A percentile compares a stretch with the other conserved stretches of the same genome.
Conservation (phyloP, 2,797 vertebrate species). For the Enteromius afrohamiltoni region DNA sequence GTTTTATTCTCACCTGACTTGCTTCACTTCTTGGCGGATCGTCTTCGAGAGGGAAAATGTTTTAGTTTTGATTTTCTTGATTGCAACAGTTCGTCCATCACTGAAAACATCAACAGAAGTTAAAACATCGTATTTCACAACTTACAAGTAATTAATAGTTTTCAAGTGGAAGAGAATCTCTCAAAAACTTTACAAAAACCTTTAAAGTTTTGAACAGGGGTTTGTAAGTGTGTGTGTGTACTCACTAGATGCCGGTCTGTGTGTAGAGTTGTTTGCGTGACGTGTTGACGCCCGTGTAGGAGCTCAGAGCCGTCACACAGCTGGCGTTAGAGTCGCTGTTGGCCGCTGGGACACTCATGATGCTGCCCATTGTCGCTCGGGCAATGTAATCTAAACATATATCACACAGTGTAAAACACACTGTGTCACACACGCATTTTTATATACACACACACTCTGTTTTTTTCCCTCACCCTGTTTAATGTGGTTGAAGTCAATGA, state of each 20-base stretch:
- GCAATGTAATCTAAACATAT: constrained; percentile 64
- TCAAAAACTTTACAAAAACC: no score
- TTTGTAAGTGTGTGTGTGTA: constrained; percentile 5
- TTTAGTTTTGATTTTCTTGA: constrained; percentile 85
- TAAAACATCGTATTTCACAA: neutral
- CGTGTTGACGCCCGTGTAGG: constrained; percentile 68
- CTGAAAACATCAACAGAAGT: constrained; percentile 65
- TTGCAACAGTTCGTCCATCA: constrained; percentile 82
- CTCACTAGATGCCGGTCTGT: constrained; percentile 78
- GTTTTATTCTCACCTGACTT: constrained; percentile 78
- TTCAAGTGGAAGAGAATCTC: no score
- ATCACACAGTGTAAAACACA: neutral
- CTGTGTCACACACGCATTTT: neutral
- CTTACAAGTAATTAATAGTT: neutral
- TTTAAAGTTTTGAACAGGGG: no score
- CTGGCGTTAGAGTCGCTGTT: constrained; percentile 78
- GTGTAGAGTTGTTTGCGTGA: constrained; percentile 77
- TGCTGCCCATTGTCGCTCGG: constrained; percentile 72
- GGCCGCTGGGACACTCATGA: constrained; percentile 67
- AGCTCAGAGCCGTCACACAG: constrained; percentile 77
- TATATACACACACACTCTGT: neutral
- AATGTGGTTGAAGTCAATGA: constrained; percentile 83
- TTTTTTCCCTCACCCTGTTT: constrained; percentile 78
- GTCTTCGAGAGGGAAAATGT: constrained; percentile 80
- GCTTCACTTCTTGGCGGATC: constrained; percentile 84